Evolutionary conservation across 92 coral and sea anemone genomes (phyloP).

Genomic region (Desmophyllum pertusum): DNA sequence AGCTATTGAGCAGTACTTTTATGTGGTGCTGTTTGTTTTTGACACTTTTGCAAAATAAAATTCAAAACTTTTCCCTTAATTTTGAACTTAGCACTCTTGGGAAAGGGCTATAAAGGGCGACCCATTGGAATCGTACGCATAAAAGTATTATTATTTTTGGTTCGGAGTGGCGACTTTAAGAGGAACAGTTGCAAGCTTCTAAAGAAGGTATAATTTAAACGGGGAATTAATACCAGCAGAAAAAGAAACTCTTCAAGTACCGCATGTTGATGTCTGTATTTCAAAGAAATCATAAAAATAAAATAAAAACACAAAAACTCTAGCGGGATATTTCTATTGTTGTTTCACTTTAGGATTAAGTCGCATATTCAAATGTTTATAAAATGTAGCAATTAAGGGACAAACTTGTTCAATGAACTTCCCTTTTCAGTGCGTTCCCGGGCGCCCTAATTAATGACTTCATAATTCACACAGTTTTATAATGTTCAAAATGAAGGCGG

Average conservation of each 20-base stretch:
- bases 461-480: background rate
- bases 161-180: background rate
- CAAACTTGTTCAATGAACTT: background rate
- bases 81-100: too few relatives aligned
- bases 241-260: background rate
- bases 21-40: too few relatives aligned
- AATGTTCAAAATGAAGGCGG: background rate
- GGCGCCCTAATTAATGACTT: background rate
- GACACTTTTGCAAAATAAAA: too few relatives aligned
- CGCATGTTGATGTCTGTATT: background rate
- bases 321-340: background rate
- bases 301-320: background rate
- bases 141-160: background rate
- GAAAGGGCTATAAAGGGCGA: too few relatives aligned
- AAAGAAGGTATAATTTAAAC: background rate
- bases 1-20: too few relatives aligned
- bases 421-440: background rate
- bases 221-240: background rate
- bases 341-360: background rate
- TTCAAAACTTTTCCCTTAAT: too few relatives aligned
- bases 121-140: too few relatives aligned
- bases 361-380: background rate
- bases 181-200: background rate
- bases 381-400: background rate
- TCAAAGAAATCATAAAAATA: background rate